Evolutionary conservation across 2,797 vertebrate species (phyloP), one percentile per base, ranked within the genome.

Genomic region (Prionace glauca): DNA sequence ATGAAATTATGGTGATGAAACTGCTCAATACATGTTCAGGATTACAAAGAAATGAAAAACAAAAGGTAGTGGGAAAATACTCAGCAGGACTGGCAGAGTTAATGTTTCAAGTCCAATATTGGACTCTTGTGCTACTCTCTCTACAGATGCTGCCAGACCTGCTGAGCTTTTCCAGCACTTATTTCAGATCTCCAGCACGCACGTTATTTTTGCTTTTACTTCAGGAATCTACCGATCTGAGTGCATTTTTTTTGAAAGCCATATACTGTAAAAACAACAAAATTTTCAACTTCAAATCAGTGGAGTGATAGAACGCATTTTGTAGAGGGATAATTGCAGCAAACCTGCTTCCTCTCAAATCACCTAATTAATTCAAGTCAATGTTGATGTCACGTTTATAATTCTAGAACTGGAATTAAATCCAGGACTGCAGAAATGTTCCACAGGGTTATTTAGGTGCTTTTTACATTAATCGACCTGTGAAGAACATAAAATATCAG

Each of bases 241-340:
- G 29, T 5, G 36, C 20, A 45, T 18, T 2, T 84, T 2, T 84
- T 88, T 62, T n/a, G 14, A 32, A 5, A 65, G 29, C 62, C 41
- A 18, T 50, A n/a, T 29, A 18, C 2, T 56, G 56, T 24, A 5
- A 65, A 45, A 90, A 62, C 14, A 29, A 32, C 50, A n/a, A 41
- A 45, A 84, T 41, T 90, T 65, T 90, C 56, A 90, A 90, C 29
- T 90, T 90, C 60, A 90, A 90, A 90, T 90, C 29, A n/a, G 1
- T 18, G 7, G 62, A 62, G 41, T 84, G 79, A 84, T 41, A 10
- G 18, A 45, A 84, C 24, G 81, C 18, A 22, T 7, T 84, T 45
- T 20, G 41, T 3, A n/a, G 72, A n/a, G 26, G 1, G 74, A 79
- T 16, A 84, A 60, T 62, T 65, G 14, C n/a, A 65, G 65, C 14